Base-by-base conservation (phyloP, 2,888 invertebrate species). In the Andrena minutula region DNA sequence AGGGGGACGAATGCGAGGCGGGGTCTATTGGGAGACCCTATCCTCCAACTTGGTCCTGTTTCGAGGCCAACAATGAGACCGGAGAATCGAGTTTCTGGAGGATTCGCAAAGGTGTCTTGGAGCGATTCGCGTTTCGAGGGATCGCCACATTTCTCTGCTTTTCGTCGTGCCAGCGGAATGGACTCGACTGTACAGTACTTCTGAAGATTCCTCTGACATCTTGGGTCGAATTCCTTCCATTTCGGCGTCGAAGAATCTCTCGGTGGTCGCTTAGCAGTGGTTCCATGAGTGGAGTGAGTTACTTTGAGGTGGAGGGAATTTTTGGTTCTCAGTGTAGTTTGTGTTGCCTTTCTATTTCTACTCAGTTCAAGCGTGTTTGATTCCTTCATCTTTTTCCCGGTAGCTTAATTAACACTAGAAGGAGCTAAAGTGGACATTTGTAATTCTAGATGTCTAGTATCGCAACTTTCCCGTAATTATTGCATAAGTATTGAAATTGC, bases 11-110 rank as follows among this genome's bases (percentile, higher is more conserved):
- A 72, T 56, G 49, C 60, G 4, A 23, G 53, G 63, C 28, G 58
- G 56, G 8, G 58, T 12, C 61, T 30, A 58, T 26, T 16, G 35
- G 61, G n/a, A 49, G 23, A 26, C 74, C 60, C 30, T 41, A n/a
- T 41, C 41, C 35, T 63, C 30, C 30, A 6, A 16, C 7, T 20
- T 58, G 53, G 58, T 53, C 32, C 47, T 20, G 58, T 60, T 70
- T 20, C 68, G 32, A 73, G 65, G 4, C 64, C 51, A 53, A 51
- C 75, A 75, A 75, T 51, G 61, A 30, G 47, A 49, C 64, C 20
- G 35, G 12, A 20, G 49, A 32, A 49, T 23, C 23, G 30, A 71
- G 61, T 61, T 47, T 30, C 61, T 35, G 41, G 8, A 35, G 8
- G 47, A 26, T 23, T 26, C 56, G 56, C 12, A 20, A 10, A 56